Evolutionary conservation across 2,113 vertebrate genomes (phyloP).

Genomic region (Vombatus ursinus): DNA sequence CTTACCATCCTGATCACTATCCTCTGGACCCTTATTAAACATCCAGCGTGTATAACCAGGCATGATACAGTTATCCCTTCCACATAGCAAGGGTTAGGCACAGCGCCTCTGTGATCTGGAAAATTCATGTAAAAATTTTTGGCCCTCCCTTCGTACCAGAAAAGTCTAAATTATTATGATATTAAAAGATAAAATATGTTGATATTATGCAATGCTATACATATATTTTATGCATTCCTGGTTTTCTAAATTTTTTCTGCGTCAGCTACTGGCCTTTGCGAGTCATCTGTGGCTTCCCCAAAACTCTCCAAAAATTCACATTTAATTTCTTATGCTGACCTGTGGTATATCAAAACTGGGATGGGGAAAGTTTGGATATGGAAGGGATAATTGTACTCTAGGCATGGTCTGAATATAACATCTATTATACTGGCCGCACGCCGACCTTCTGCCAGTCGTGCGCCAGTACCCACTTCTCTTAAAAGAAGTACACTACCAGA

Average conservation of each 20-base stretch:
- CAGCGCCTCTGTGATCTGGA: background rate
- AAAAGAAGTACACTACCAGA: too few species aligned
- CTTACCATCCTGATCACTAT: background rate
- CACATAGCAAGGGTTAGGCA: background rate
- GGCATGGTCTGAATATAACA: background rate
- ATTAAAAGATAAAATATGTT: background rate
- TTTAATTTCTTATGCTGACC: background rate
- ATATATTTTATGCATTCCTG: background rate
- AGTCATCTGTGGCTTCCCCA: background rate
- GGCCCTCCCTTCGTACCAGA: background rate
- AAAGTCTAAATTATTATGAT: background rate
- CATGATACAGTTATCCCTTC: background rate
- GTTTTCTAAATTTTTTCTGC: background rate
- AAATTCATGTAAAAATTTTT: background rate
- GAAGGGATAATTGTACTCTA: background rate
- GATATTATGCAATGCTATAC: background rate
- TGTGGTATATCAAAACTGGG: background rate
- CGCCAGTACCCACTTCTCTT: too few species aligned
- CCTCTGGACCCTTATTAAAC: background rate
- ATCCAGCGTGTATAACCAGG: background rate
- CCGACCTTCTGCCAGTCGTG: too few species aligned
- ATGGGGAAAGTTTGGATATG: too few species aligned
- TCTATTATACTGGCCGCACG: too few species aligned
- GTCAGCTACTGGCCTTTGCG: background rate
- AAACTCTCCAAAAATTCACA: background rate